A percentile compares a stretch with the other conserved stretches of the same genome.
Evolutionary conservation across 2,113 vertebrate genomes (phyloP).

Genomic region (Eolophus roseicapilla): DNA sequence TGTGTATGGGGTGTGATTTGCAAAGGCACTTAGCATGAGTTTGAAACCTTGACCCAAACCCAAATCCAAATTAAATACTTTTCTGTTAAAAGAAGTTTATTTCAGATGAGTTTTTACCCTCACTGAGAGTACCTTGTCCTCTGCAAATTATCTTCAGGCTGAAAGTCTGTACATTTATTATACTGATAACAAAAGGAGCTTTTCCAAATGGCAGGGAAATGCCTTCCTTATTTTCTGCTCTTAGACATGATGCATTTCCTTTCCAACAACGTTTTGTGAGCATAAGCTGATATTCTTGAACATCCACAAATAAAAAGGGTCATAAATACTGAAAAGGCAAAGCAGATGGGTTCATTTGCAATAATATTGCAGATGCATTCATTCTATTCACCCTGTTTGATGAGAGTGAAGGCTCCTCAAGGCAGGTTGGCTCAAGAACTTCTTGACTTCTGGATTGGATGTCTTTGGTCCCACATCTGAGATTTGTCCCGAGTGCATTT

Average conservation of each 20-base stretch:
- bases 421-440: not conserved
- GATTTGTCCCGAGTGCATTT: not conserved
- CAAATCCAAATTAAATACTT: constrained; percentile 24
- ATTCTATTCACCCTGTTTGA: not conserved
- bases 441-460: not conserved
- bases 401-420: not conserved
- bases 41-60: not conserved
- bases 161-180: not conserved
- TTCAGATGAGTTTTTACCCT: not conserved
- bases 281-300: not conserved
- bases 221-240: not conserved
- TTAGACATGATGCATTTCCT: not conserved
- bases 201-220: not conserved
- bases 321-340: not conserved
- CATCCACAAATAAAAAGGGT: not conserved
- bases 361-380: not conserved
- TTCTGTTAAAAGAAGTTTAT: not conserved
- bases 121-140: not conserved
- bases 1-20: not conserved
- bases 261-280: not conserved
- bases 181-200: not conserved
- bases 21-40: not conserved
- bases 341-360: not conserved
- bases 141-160: constrained; percentile 16
- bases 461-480: not conserved